Evolutionary conservation across 2,888 invertebrate species (phyloP).

Genomic region (Nemurella pictetii): DNA sequence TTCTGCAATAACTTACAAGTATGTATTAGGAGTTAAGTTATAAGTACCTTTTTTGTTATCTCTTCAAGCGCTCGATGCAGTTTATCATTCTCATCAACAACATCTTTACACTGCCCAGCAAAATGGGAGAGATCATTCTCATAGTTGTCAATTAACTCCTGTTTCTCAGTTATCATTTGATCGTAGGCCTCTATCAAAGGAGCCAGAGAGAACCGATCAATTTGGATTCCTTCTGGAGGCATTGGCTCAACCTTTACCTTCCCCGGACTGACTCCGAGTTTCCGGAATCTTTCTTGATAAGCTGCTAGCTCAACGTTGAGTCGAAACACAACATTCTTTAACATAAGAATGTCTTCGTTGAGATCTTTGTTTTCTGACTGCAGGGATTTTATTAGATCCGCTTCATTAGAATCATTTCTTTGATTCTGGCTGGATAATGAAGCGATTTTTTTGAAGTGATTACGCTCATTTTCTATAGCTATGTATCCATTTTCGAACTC

Average conservation of each 20-base stretch:
- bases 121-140: slow-evolving; percentile 71
- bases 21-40: too few species aligned
- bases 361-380: slow-evolving; percentile 61
- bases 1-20: too few species aligned
- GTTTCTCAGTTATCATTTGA: slow-evolving; percentile 76
- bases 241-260: background rate
- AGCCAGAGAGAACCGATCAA: slow-evolving; percentile 50
- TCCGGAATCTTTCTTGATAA: slow-evolving; percentile 72
- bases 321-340: slow-evolving; percentile 77
- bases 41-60: slow-evolving; percentile 53
- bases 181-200: slow-evolving; percentile 79
- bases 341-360: slow-evolving; percentile 68
- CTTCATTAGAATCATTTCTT: slow-evolving; percentile 52
- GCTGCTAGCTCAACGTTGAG: slow-evolving; percentile 76
- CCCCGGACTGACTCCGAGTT: slow-evolving; percentile 42
- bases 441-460: slow-evolving; percentile 54
- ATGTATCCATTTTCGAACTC: slow-evolving; percentile 13
- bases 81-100: slow-evolving; percentile 70
- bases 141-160: slow-evolving; percentile 69
- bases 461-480: slow-evolving; percentile 2
- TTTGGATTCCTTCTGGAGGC: background rate
- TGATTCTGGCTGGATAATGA: slow-evolving; percentile 62
- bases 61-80: slow-evolving; percentile 60
- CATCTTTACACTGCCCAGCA: slow-evolving; percentile 70
- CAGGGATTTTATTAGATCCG: slow-evolving; percentile 50